phyloP scores from a whole-genome alignment of 1,140 invertebrate species.

The Acyrthosiphon pisum region DNA sequence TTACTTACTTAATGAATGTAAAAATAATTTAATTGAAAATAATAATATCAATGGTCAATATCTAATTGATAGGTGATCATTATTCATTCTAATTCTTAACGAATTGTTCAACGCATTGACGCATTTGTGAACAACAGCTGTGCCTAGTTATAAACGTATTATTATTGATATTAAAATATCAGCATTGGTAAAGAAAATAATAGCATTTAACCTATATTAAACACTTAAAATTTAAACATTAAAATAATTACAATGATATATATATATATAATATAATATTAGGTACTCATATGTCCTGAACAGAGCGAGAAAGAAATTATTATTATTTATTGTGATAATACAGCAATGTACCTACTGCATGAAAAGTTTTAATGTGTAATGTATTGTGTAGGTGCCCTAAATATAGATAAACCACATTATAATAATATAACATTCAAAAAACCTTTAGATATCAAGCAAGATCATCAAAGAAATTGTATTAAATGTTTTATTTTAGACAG shows the following conservation, averaged over 20 bases:
- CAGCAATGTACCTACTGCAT: neutral
- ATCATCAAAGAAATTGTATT: too few relatives aligned
- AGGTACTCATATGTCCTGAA: neutral
- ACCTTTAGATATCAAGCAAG: too few relatives aligned
- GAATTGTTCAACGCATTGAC: neutral
- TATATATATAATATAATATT: neutral
- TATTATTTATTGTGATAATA: neutral
- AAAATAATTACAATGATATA: too few relatives aligned
- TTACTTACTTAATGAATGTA: neutral
- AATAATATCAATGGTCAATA: neutral
- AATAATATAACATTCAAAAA: too few relatives aligned
- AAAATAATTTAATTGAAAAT: conserved; percentile 7
- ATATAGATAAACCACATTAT: too few relatives aligned
- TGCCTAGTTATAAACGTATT: neutral
- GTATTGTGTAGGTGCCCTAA: too few relatives aligned
- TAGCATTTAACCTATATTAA: too few relatives aligned
- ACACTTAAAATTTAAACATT: too few relatives aligned
- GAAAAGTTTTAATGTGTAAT: neutral
- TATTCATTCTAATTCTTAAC: neutral
- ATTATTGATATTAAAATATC: neutral
- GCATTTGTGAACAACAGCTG: neutral
- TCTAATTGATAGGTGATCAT: neutral
- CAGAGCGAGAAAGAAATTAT: neutral
- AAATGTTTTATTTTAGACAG: too few relatives aligned
- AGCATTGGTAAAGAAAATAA: neutral